Base-by-base conservation (phyloP, 2,797 vertebrate species). In the Poecilia picta region DNA sequence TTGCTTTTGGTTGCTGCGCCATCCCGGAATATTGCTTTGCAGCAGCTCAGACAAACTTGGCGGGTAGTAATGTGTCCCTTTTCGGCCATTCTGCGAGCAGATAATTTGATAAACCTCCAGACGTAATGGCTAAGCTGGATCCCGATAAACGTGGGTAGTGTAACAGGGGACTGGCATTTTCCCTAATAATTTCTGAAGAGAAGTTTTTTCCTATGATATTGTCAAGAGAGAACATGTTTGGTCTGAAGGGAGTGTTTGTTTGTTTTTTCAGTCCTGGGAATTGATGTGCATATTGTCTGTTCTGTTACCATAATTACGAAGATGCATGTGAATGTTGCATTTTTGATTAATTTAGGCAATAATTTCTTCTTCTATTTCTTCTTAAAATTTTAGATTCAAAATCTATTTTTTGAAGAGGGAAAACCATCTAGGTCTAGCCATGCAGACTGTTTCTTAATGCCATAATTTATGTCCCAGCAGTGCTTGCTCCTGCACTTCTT, bases 21-120 rank as follows among this genome's bases (percentile, higher is more conserved):
- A 93, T 95, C 95, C 93, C 82, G 90, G 94, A 95, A 96, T 96
- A 96, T 95, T 95, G 92, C 93, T 93, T 90, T 86, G 86, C 93
- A 92, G 90, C 91, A 81, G 93, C 93, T 92, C 91, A 94, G 92
- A 92, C 92, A 93, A 93, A 92, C 91, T 91, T 90, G 78, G 89
- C 85, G 89, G 93, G 92, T 93, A 92, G 92, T 94, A 95, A 96
- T 95, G 95, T 93, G 92, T 95, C 92, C 92, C 94, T 94, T 93
- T 93, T 92, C 91, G 84, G 93, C 90, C 94, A 91, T 94, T 95
- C 92, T 91, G 91, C 89, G 57, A 91, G 91, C 87, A 91, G 94
- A 95, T 96, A 96, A 96, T 95, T 95, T 93, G 95, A 96, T 96
- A 94, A 94, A 95, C 89, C 89, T 89, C 92, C 91, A 91, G 92